Evolutionary conservation across 2,888 invertebrate genomes (phyloP).

Genomic region (Limnephilus rhombicus): DNA sequence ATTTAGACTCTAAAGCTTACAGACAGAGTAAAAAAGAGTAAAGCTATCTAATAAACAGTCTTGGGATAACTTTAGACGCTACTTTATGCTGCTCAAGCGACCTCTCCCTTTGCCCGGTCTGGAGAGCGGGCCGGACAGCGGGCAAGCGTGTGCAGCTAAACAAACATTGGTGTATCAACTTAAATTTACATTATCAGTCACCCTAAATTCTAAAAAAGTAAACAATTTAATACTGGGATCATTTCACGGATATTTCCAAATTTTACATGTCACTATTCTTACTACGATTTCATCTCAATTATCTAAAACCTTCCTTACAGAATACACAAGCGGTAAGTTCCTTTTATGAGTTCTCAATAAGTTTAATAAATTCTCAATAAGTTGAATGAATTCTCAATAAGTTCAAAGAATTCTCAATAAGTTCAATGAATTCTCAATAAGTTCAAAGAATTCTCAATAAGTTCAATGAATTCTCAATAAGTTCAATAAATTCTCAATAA

Average conservation of each 20-base stretch:
- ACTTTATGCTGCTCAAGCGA: conserved; percentile 57
- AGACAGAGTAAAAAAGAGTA: conserved; percentile 66
- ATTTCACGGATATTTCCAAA: neutral
- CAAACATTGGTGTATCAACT: conserved; percentile 65
- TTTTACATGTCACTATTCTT: neutral
- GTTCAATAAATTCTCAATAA: too few relatives aligned
- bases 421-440: too few relatives aligned
- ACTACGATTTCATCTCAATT: neutral
- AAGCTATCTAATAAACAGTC: conserved; percentile 67
- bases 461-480: too few relatives aligned
- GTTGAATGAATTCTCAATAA: too few relatives aligned
- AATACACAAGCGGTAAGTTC: neutral
- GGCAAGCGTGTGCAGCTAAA: conserved; percentile 65
- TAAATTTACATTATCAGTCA: conserved; percentile 63
- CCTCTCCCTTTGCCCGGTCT: neutral
- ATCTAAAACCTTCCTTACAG: neutral
- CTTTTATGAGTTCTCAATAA: too few relatives aligned
- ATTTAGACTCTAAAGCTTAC: conserved; percentile 66
- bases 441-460: too few relatives aligned
- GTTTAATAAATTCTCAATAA: too few relatives aligned
- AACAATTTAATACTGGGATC: conserved; percentile 61
- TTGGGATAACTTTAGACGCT: conserved; percentile 66
- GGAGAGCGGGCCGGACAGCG: neutral
- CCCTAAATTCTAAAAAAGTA: conserved; percentile 62
- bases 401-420: too few relatives aligned